Evolutionary conservation across 2,888 invertebrate species (phyloP).

Genomic region (Lottia scabra): DNA sequence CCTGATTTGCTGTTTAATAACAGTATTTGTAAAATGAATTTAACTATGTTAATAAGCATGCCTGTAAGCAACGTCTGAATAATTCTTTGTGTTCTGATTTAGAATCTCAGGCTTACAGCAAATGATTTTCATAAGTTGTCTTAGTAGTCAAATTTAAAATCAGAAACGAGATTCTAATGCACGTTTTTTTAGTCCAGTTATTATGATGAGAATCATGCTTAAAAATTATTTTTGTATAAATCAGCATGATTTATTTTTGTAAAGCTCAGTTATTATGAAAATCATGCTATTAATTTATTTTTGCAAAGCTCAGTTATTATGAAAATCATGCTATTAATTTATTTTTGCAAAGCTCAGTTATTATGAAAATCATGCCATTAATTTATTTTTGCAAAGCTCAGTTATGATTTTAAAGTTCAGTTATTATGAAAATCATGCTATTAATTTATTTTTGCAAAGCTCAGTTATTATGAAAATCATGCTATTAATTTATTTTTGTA

Average conservation of each 20-base stretch:
- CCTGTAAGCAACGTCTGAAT: no score
- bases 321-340: constrained; percentile 96
- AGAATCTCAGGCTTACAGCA: no score
- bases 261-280: constrained; percentile 88
- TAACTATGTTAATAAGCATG: no score
- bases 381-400: constrained; percentile 68
- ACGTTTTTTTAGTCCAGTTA: constrained; percentile 78
- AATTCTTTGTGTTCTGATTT: no score
- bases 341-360: constrained; percentile 86
- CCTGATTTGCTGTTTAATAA: no score
- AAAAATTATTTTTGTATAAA: constrained; percentile 81
- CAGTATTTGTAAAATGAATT: no score
- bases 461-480: constrained; percentile 98
- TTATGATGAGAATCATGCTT: constrained; percentile 98
- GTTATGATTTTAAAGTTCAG: no score
- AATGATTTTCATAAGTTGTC: no score
- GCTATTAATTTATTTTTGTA: constrained; percentile 80
- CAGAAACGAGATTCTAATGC: constrained; percentile 99
- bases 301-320: constrained; percentile 88
- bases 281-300: constrained; percentile 89
- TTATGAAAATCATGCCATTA: constrained; percentile 98
- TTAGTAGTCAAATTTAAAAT: constrained; percentile 95
- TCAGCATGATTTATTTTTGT: constrained; percentile 84
- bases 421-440: no score
- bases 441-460: constrained; percentile 68